phyloP scores from a whole-genome alignment of 2,888 invertebrate species.

The Lasioglossum calceatum region DNA sequence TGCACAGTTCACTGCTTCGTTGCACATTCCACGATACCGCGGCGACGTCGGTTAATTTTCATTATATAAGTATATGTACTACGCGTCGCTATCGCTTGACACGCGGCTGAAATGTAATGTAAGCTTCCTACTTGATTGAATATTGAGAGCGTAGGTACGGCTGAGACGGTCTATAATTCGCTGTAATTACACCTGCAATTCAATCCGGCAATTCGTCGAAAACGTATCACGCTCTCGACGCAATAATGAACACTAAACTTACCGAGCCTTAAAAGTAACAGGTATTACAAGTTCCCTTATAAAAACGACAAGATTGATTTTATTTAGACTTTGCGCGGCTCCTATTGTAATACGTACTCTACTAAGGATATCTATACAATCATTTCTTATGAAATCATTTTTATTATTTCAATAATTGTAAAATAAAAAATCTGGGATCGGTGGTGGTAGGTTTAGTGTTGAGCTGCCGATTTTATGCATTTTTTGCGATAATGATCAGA shows the following conservation, averaged over 20 bases:
- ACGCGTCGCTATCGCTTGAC: constrained; percentile 1
- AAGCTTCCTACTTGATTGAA: constrained; percentile 9
- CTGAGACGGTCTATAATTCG: background rate
- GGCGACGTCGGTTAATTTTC: constrained; percentile 64
- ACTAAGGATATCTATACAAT: too few species aligned
- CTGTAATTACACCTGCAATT: background rate
- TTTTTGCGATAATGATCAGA: too few species aligned
- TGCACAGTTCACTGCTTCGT: constrained; percentile 46
- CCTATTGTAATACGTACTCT: too few species aligned
- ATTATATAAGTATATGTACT: constrained; percentile 51
- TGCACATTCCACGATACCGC: constrained; percentile 39
- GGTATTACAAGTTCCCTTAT: too few species aligned
- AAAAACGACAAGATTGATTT: too few species aligned
- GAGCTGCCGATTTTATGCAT: too few species aligned
- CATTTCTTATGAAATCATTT: too few species aligned
- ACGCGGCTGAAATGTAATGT: background rate
- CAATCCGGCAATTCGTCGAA: background rate
- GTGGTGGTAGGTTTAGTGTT: too few species aligned
- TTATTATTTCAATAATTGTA: too few species aligned
- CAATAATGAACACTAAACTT: background rate
- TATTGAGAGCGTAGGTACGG: background rate
- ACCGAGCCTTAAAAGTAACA: too few species aligned
- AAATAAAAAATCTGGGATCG: too few species aligned
- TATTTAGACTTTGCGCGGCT: too few species aligned
- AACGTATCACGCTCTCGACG: background rate